Evolutionary conservation across 2,888 invertebrate genomes (phyloP).

Genomic region (Chrysolina oricalcia): DNA sequence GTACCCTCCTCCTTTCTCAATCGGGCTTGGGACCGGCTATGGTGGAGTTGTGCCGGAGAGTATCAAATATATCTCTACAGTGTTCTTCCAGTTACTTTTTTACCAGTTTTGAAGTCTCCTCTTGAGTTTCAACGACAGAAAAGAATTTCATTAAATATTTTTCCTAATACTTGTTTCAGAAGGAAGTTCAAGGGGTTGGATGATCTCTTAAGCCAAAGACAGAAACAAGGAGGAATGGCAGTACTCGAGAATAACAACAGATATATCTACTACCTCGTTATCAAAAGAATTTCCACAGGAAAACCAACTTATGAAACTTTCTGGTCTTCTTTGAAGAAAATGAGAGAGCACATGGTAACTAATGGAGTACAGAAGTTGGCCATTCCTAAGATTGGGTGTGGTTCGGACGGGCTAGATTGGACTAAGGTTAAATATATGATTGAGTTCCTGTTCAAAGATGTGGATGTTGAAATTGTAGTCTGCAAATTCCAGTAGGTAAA

Average conservation of each 20-base stretch:
- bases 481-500: constrained; percentile 72
- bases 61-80: too few relatives aligned
- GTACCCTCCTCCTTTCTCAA: too few relatives aligned
- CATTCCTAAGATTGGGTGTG: constrained; percentile 80
- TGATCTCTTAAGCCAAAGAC: constrained; percentile 66
- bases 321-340: constrained; percentile 69
- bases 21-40: too few relatives aligned
- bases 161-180: constrained; percentile 55
- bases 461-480: constrained; percentile 72
- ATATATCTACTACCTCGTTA: constrained; percentile 77
- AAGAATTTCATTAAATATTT: too few relatives aligned
- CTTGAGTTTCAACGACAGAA: too few relatives aligned
- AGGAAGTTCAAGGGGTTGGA: constrained; percentile 66
- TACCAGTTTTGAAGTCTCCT: too few relatives aligned
- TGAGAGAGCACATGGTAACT: constrained; percentile 71
- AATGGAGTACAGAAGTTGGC: constrained; percentile 74
- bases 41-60: too few relatives aligned
- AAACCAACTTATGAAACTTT: constrained; percentile 70
- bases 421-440: constrained; percentile 73
- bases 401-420: constrained; percentile 80
- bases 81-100: too few relatives aligned
- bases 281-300: constrained; percentile 72
- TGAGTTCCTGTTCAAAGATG: constrained; percentile 72
- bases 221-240: constrained; percentile 72
- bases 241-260: constrained; percentile 70